Base-by-base conservation (phyloP, 2,113 vertebrate species). In the Mixornis gularis region DNA sequence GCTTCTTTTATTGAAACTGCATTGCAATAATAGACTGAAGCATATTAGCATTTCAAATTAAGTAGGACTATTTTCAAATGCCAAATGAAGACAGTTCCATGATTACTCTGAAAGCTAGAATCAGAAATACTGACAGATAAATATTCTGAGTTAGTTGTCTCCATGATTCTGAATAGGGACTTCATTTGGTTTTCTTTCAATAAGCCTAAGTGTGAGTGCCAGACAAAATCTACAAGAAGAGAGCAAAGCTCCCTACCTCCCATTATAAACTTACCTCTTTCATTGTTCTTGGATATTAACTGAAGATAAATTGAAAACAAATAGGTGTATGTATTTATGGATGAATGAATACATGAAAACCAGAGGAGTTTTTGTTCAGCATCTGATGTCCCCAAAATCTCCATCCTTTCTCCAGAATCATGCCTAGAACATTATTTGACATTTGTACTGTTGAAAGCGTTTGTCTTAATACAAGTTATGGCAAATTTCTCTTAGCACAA, bases 321-420 rank as follows among this genome's bases (percentile, higher is more conserved):
- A 40, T 4, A 65, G 1, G 3, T 40, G 17, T 40, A 34, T 0
- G 0, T 36, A 24, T 86, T 60, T 71, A 40, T 27, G 64, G 48
- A 36, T 22, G 3, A 86, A 86, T 29, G 40, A 78, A 3, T 5
- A 13, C 9, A 30, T 32, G 34, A 52, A 89, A 87, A 44, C 2
- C 2, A 51, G 36, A 55, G 3, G 10, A 79, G 36, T 36, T 14
- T 52, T 62, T 79, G 7, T 64, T 79, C 44, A 53, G 10, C 10
- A 41, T 19, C 6, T 44, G 7, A 12, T 59, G n/a, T 9, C 56
- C 6, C 12, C 1, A 16, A 52, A 83, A 69, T 52, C 18, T 6
- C 6, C 10, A 22, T 17, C 38, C 2, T 18, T 76, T 69, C 19
- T 83, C 30, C 11, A 77, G 32, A 44, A 60, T 46, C 2, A 0